Conservation (phyloP, 2,113 vertebrate genomes). For the Sterrhoptilus dennistouni region DNA sequence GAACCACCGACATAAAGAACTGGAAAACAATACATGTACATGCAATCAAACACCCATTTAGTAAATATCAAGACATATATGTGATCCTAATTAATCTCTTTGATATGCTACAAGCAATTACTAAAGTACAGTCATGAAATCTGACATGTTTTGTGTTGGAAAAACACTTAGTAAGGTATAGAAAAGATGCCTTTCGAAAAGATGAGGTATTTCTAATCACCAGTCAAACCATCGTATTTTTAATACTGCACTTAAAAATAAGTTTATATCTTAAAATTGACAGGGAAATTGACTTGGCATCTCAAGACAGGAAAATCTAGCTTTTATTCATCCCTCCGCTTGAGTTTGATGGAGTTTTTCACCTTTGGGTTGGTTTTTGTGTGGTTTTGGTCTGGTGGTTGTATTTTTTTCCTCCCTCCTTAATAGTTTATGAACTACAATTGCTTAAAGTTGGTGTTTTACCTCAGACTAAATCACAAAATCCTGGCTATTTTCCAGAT, state of each 20-base stretch:
- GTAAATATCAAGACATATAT: too few relatives aligned
- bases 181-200: background rate
- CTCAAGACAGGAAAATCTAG: background rate
- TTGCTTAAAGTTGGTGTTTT: background rate
- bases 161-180: too few relatives aligned
- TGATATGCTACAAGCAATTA: background rate
- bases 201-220: background rate
- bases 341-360: accelerated
- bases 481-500: background rate
- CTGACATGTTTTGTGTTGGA: too few relatives aligned
- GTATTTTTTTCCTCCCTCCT: too few relatives aligned
- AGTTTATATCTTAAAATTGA: background rate
- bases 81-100: background rate
- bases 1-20: background rate
- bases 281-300: background rate
- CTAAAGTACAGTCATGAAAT: background rate
- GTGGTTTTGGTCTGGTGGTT: background rate
- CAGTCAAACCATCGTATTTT: background rate
- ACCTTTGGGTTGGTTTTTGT: background rate
- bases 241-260: background rate
- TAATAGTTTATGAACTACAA: background rate
- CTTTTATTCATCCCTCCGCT: background rate
- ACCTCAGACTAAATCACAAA: background rate
- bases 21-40: background rate
- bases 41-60: background rate